phyloP scores from a whole-genome alignment of 2,888 invertebrate genomes.

The Drosophila leonis region DNA sequence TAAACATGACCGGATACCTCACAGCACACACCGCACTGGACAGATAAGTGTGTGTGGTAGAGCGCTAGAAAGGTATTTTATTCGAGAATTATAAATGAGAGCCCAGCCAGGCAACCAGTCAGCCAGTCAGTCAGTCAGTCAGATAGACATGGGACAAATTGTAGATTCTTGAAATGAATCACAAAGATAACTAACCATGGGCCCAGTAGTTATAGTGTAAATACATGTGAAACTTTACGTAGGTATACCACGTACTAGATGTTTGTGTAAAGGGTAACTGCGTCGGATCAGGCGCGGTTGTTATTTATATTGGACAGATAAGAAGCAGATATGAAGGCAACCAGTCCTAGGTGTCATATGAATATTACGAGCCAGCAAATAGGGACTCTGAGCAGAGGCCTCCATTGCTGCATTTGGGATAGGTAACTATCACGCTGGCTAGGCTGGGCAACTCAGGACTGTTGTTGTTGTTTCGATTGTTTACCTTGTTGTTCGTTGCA shows the following conservation, averaged over 20 bases:
- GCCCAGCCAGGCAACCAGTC: constrained; percentile 17
- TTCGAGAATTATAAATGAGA: constrained; percentile 42
- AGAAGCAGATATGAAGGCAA: constrained; percentile 48
- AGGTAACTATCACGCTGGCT: constrained; percentile 30
- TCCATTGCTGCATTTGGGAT: constrained; percentile 40
- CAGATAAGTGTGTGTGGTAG: constrained; percentile 52
- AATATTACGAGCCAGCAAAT: constrained; percentile 50
- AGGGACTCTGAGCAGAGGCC: constrained; percentile 38
- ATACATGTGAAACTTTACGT: background rate
- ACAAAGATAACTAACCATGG: constrained; percentile 62
- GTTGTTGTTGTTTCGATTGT: constrained; percentile 39
- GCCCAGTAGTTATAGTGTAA: constrained; percentile 21
- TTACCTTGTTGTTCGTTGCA: constrained; percentile 77
- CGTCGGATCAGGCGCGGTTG: constrained; percentile 58
- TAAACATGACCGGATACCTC: constrained; percentile 64
- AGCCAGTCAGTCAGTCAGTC: constrained; percentile 9
- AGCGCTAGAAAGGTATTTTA: constrained; percentile 40
- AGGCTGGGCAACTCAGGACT: constrained; percentile 36
- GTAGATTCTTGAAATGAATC: constrained; percentile 67
- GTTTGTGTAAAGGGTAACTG: constrained; percentile 43
- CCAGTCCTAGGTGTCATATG: constrained; percentile 53
- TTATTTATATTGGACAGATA: constrained; percentile 67
- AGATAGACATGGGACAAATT: constrained; percentile 35
- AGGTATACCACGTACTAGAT: constrained; percentile 5
- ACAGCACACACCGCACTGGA: constrained; percentile 9